Base-by-base conservation (phyloP, 1,140 invertebrate species). In the Calliopsis andreniformis region DNA sequence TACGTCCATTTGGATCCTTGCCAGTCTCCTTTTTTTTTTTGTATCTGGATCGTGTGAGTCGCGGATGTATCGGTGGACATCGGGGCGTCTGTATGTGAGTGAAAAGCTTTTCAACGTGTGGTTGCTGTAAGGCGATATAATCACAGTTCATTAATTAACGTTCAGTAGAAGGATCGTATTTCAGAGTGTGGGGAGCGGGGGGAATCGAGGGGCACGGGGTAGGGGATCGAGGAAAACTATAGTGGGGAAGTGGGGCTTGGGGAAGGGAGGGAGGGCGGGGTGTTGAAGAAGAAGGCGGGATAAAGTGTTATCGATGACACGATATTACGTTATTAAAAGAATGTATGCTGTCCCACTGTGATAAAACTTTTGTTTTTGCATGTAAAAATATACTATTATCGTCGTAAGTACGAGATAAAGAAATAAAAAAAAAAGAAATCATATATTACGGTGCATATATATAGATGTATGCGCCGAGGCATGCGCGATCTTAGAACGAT, bases 331-430 rank as follows among this genome's bases (percentile, higher is more conserved):
- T 89, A 90, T 88, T 90, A 6, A 90, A 89, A 81, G 89, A 90
- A 89, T 88, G 86, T 91, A 91, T 88, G 90, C 90, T 91, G 88
- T 91, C 89, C 89, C 89, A 92, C 89, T 91, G 91, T 91, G 89
- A 91, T 91, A 91, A 84, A 80, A 90, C 90, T 84, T 91, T 90
- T 91, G 86, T 91, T 91, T 89, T 88, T 91, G 89, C 89, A 91
- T 91, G 89, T 89, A 91, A 89, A 39, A 90, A 86, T 90, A 90
- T 90, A 90, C 86, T 89, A 90, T 87, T 86, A 90, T 86, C 86
- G 83, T 87, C 86, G 86, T 89, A 89, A 89, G 85, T 88, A 87
- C 71, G 75, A 82, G 82, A 80, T 82, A 83, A 63, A 35, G 12
- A 49, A 79, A 64, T 39, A 77, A 58, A 82, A 78, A 83, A 69